Conservation (phyloP, 1,140 invertebrate species). For the Apis laboriosa region DNA sequence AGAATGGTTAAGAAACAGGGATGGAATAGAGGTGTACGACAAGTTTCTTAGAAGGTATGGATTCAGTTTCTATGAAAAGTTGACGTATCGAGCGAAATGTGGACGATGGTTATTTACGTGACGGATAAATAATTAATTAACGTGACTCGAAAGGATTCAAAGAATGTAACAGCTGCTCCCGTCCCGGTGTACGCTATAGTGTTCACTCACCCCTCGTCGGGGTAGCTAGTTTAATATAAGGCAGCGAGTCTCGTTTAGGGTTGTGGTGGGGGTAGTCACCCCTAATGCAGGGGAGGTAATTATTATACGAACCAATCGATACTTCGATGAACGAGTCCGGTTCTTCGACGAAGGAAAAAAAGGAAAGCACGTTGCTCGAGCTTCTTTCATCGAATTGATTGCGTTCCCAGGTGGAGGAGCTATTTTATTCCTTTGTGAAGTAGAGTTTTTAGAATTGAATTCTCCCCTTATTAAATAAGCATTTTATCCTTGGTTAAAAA, state of each 20-base stretch:
- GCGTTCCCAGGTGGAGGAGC: background rate
- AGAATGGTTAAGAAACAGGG: no score
- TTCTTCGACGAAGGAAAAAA: slow-evolving; percentile 57
- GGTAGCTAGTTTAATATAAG: slow-evolving; percentile 61
- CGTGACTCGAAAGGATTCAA: slow-evolving; percentile 52
- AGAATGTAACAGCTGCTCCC: slow-evolving; percentile 54
- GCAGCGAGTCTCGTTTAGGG: slow-evolving; percentile 56
- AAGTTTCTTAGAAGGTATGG: slow-evolving; percentile 49
- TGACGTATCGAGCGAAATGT: slow-evolving; percentile 7
- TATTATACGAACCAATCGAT: slow-evolving; percentile 78
- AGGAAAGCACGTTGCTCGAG: slow-evolving; percentile 4
- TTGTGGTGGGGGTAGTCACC: slow-evolving; percentile 66
- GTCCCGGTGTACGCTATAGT: background rate
- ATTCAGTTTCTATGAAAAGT: slow-evolving; percentile 53
- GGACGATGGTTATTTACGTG: slow-evolving; percentile 60
- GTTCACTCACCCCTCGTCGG: slow-evolving; percentile 31
- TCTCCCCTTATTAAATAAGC: background rate
- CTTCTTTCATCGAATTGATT: slow-evolving; percentile 19
- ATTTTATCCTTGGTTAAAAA: no score
- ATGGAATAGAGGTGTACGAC: slow-evolving; percentile 1
- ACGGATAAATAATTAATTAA: slow-evolving; percentile 67
- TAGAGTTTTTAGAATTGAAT: background rate
- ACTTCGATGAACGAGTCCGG: slow-evolving; percentile 73
- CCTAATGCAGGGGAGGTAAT: slow-evolving; percentile 76
- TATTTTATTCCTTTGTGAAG: background rate